These are phyloP conservation scores for Agapornis canus DNA, from an alignment of 2,797 vertebrate genomes.

Conservation along the genomic window DNA sequence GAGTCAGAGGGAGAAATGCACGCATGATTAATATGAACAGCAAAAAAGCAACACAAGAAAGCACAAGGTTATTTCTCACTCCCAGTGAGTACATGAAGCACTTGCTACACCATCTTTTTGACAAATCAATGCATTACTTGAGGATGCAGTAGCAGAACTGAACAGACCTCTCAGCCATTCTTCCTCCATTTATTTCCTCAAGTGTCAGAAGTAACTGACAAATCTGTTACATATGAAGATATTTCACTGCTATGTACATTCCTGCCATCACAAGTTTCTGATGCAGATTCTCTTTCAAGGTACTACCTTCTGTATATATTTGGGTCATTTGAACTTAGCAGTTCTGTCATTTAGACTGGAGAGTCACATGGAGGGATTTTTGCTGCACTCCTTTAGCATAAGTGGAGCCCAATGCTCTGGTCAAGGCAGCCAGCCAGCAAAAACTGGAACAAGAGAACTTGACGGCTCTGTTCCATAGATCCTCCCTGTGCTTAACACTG, in stretches of 20 bases:
- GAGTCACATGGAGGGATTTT: accelerated
- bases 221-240: not conserved
- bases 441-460: not conserved
- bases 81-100: not conserved
- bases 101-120: not conserved
- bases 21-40: not conserved
- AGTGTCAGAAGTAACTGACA: not conserved
- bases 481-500: not conserved
- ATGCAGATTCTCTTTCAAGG: not conserved
- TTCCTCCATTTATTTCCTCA: not conserved
- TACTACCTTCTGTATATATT: not conserved
- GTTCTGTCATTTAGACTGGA: not conserved
- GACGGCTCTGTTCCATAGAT: not conserved
- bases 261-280: not conserved
- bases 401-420: not conserved
- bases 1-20: not conserved
- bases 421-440: not conserved
- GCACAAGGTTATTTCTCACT: not conserved
- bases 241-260: not conserved
- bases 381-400: not conserved
- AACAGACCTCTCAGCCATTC: not conserved
- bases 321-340: not conserved
- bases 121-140: not conserved
- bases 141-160: not conserved
- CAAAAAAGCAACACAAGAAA: not conserved